These are phyloP conservation scores for Lysiphlebus fabarum DNA, from an alignment of 1,140 invertebrate genomes.

Conservation along the genomic window DNA sequence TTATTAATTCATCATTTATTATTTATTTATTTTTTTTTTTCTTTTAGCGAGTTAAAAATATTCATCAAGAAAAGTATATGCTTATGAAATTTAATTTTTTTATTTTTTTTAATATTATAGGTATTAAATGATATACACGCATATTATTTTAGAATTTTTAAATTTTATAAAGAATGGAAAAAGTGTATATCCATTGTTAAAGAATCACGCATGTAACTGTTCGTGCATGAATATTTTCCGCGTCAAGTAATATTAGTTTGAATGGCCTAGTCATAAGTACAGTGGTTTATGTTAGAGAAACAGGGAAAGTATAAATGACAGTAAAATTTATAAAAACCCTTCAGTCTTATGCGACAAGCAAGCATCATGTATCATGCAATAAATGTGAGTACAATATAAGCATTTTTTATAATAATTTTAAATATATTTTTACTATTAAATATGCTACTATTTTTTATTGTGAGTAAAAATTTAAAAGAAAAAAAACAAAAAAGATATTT, in stretches of 20 bases:
- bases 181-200: conserved; percentile 14
- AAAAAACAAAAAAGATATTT: conserved; percentile 12
- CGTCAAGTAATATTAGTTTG: conserved; percentile 23
- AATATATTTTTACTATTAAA: not conserved
- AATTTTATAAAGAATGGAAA: not conserved
- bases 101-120: no score
- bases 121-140: no score
- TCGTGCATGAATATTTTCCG: conserved; percentile 25
- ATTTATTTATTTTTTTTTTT: no score
- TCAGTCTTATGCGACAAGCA: conserved; percentile 41
- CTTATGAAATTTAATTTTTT: no score
- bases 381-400: conserved; percentile 38
- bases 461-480: not conserved
- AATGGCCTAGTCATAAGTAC: conserved; percentile 24
- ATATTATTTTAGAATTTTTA: no score
- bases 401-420: not conserved
- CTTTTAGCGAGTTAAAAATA: no score
- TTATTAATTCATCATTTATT: no score
- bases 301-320: conserved; percentile 50
- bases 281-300: conserved; percentile 23
- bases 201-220: conserved; percentile 21
- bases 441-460: conserved; percentile 4
- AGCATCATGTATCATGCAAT: conserved; percentile 43
- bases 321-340: conserved; percentile 33
- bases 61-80: no score